Percentiles rank a stretch among this genome's conserved stretches.
These are phyloP conservation scores for Chaetodon trifasciatus DNA, from an alignment of 2,797 vertebrate species.

Conservation along the genomic window DNA sequence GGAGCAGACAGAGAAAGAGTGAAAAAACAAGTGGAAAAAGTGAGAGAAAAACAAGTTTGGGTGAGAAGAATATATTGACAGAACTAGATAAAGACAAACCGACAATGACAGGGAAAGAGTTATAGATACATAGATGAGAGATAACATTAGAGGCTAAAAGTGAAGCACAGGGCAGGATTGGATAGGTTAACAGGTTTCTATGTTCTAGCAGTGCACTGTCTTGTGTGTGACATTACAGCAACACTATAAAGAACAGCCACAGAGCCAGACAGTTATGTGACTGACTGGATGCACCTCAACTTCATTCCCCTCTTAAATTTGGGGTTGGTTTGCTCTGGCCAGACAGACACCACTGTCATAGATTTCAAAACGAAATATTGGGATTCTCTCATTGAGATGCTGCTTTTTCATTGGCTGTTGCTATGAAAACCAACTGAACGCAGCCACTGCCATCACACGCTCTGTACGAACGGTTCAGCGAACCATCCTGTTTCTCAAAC, in stretches of 20 bases:
- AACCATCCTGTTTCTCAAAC: conserved; percentile 41
- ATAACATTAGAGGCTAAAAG: no score
- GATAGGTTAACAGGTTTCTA: conserved; percentile 7
- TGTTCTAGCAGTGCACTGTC: neutral
- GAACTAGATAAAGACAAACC: neutral
- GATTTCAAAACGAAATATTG: conserved; percentile 44
- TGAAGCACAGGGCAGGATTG: neutral
- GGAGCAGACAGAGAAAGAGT: neutral
- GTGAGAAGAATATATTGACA: conserved; percentile 22
- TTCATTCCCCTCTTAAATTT: conserved; percentile 6
- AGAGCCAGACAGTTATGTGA: conserved; percentile 11
- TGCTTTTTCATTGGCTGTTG: conserved; percentile 25
- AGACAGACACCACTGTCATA: conserved; percentile 14
- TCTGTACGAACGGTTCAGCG: conserved; percentile 14
- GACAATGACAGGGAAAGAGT: neutral
- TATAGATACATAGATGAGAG: neutral
- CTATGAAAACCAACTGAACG: conserved; percentile 31
- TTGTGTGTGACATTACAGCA: neutral
- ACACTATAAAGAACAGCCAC: conserved; percentile 13
- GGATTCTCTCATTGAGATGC: conserved; percentile 38
- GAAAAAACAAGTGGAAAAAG: conserved; percentile 43
- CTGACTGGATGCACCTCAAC: conserved; percentile 28
- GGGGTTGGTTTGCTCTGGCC: conserved; percentile 40
- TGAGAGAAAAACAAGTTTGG: conserved; percentile 38
- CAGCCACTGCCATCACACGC: conserved; percentile 8